A percentile compares a stretch with the other conserved stretches of the same genome.
phyloP scores from a whole-genome alignment of 2,888 invertebrate genomes.

The Geophilus truncorum region DNA sequence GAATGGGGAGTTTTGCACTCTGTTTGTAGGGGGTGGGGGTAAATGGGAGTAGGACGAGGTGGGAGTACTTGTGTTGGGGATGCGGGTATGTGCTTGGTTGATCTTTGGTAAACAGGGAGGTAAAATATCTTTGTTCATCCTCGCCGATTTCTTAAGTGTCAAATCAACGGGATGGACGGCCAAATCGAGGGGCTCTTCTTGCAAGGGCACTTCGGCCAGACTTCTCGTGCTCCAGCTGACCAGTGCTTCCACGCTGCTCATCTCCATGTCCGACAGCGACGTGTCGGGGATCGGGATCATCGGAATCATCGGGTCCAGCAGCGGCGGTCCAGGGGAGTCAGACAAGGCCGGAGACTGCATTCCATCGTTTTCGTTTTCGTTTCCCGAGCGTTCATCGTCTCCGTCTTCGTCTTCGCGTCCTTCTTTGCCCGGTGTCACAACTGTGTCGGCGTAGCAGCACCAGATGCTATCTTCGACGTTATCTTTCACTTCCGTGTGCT shows the following conservation, averaged over 20 bases:
- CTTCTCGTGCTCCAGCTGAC: slow-evolving; percentile 31
- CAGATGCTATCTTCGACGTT: slow-evolving; percentile 35
- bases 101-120: slow-evolving; percentile 36
- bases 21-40: neutral
- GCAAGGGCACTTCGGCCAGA: slow-evolving; percentile 35
- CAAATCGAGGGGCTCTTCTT: slow-evolving; percentile 42
- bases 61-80: slow-evolving; percentile 35
- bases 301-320: slow-evolving; percentile 31
- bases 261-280: slow-evolving; percentile 43
- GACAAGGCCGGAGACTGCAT: neutral
- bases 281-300: slow-evolving; percentile 67
- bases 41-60: neutral
- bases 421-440: neutral
- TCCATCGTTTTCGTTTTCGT: neutral
- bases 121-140: slow-evolving; percentile 8
- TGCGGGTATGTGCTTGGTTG: slow-evolving; percentile 28
- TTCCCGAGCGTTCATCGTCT: neutral
- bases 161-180: slow-evolving; percentile 67
- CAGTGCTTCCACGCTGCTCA: slow-evolving; percentile 37
- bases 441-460: neutral
- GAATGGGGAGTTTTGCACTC: slow-evolving; percentile 31
- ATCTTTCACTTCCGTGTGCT: slow-evolving; percentile 46
- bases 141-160: slow-evolving; percentile 62
- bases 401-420: neutral
- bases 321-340: slow-evolving; percentile 32